A percentile compares a stretch with the other conserved stretches of the same genome.
phyloP scores from a whole-genome alignment of 2,113 vertebrate genomes.

The Halcyon malimbica region DNA sequence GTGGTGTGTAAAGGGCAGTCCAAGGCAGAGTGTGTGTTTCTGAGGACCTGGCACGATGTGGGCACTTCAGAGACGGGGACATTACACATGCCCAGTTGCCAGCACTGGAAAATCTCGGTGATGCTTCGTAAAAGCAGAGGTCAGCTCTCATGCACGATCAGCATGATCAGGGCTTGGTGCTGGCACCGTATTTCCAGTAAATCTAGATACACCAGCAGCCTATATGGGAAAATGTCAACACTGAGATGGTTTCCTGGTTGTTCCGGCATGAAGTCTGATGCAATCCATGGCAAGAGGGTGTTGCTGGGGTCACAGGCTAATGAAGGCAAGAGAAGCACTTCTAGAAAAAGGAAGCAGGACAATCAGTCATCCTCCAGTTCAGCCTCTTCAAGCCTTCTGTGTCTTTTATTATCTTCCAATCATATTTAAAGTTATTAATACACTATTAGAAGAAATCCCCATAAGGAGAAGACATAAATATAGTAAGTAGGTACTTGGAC shows the following conservation, averaged over 20 bases:
- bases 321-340: not conserved
- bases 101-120: fast-evolving
- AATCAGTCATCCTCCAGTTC: not conserved
- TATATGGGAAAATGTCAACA: not conserved
- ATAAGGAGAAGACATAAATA: not conserved
- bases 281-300: not conserved
- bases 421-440: not conserved
- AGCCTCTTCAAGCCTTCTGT: not conserved
- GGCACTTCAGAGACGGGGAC: not conserved
- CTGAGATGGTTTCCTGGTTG: not conserved
- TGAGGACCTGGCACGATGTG: fast-evolving
- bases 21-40: not conserved
- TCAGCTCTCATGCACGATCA: fast-evolving
- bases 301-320: not conserved
- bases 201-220: not conserved
- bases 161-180: not conserved
- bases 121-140: not conserved
- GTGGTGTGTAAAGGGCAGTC: not conserved
- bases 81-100: fast-evolving
- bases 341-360: not conserved
- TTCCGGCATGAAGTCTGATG: not conserved
- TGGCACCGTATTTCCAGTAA: not conserved
- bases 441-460: not conserved
- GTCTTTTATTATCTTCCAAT: not conserved
- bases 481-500: not conserved